Evolutionary conservation across 1,140 invertebrate species (phyloP).

Genomic region (Philopotamus ludificatus): DNA sequence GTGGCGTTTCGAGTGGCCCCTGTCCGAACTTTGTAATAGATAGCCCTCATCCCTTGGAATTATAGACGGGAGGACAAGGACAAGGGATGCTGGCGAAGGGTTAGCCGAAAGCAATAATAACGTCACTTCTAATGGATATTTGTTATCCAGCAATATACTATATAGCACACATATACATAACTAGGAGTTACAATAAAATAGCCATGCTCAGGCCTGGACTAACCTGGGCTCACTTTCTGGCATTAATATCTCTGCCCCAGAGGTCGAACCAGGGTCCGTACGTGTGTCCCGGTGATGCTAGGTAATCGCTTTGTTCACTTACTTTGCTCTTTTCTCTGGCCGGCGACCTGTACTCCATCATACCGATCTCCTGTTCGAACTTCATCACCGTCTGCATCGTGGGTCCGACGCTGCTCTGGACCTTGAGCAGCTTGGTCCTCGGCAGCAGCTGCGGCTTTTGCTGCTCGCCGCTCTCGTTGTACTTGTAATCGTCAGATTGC

Average conservation of each 20-base stretch:
- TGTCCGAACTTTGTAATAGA: slow-evolving; percentile 21
- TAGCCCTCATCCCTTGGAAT: slow-evolving; percentile 28
- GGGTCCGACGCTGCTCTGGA: slow-evolving; percentile 49
- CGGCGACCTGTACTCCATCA: slow-evolving; percentile 52
- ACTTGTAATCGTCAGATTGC: slow-evolving; percentile 62
- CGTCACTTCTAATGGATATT: slow-evolving; percentile 37
- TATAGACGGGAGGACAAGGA: slow-evolving; percentile 24
- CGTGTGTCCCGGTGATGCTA: slow-evolving; percentile 61
- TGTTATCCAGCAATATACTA: slow-evolving; percentile 27
- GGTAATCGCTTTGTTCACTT: slow-evolving; percentile 54
- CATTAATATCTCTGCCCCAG: slow-evolving; percentile 64
- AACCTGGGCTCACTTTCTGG: slow-evolving; percentile 19
- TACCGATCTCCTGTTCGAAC: slow-evolving; percentile 46
- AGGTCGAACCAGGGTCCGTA: slow-evolving; percentile 87
- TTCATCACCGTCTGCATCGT: slow-evolving; percentile 44
- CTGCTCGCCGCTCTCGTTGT: slow-evolving; percentile 57
- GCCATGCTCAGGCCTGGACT: slow-evolving; percentile 40
- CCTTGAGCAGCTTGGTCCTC: slow-evolving; percentile 67
- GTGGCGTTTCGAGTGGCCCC: neutral
- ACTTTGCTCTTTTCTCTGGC: slow-evolving; percentile 52
- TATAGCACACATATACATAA: slow-evolving; percentile 8
- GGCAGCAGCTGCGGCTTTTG: slow-evolving; percentile 66
- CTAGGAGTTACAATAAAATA: slow-evolving; percentile 26
- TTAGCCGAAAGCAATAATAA: slow-evolving; percentile 34
- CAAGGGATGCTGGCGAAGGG: slow-evolving; percentile 25